These are phyloP conservation scores for Crax fasciolata DNA, from an alignment of 2,797 vertebrate genomes.

Conservation along the genomic window DNA sequence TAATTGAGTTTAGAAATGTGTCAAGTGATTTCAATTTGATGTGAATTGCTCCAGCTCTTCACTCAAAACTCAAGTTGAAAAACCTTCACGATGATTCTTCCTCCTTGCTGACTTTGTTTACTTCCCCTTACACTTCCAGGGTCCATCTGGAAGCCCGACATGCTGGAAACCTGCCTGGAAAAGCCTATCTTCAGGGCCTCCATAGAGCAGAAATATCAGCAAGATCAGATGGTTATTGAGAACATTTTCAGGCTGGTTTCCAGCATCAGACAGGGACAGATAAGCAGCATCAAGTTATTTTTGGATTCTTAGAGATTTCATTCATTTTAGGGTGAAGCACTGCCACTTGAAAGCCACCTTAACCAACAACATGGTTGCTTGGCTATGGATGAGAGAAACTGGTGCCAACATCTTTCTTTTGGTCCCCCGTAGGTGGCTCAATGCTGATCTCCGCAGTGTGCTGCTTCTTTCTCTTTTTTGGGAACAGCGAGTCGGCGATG, in stretches of 20 bases:
- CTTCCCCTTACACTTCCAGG: conserved; percentile 1
- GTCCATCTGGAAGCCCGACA: conserved; percentile 36
- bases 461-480: conserved; percentile 95
- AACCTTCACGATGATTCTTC: conserved; percentile 23
- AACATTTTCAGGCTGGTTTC: conserved; percentile 37
- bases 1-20: conserved; percentile 58
- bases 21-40: conserved; percentile 1
- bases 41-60: conserved; percentile 7
- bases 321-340: background rate
- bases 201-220: background rate
- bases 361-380: background rate
- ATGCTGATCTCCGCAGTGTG: conserved; percentile 94
- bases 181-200: background rate
- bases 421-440: conserved; percentile 86
- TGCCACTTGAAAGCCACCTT: background rate
- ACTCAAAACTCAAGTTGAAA: conserved; percentile 29
- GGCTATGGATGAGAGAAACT: background rate
- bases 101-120: conserved; percentile 33
- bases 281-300: background rate
- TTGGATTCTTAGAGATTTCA: background rate
- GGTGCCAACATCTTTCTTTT: background rate
- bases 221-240: background rate
- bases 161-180: conserved; percentile 47
- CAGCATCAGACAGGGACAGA: background rate
- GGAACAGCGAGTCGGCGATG: conserved; percentile 93